Base-by-base conservation (phyloP, 2,888 invertebrate species). In the Cartodere bifasciata region DNA sequence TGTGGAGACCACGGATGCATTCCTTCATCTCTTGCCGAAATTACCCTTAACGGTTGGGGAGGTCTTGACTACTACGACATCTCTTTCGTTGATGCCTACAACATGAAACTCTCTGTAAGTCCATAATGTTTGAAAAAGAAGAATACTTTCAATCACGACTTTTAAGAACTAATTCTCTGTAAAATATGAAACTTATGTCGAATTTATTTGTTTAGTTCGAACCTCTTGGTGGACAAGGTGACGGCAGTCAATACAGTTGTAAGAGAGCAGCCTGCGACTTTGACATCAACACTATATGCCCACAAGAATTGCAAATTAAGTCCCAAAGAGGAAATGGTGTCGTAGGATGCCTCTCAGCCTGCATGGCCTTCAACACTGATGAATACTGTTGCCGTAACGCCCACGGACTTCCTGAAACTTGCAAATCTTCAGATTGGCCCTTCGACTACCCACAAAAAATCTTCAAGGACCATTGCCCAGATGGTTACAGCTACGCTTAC, bases 401-500 rank as follows among this genome's bases (percentile, higher is more conserved):
- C 0, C 55, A 60, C 37, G 47, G 49, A 10, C 50, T 41, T 3
- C 63, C 65, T 2, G 47, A 58, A 23, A 62, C 56, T 3, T 67
- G 67, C 44, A 49, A 52, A 20, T 43, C 54, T 23, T 37, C 42
- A 9, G 42, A 50, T 34, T 56, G 58, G 59, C 48, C 55, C 1
- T 39, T 44, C 21, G 40, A 60, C 33, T 64, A 62, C 40, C 58
- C 64, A 1, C 35, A 22, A 31, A n/a, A n/a, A n/a, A 55, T 53
- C 31, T 65, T 67, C 50, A 67, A 67, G 42, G 36, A 44, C 1
- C 48, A 54, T 7, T 68, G 68, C 42, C 67, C 68, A 2, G 59
- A 62, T 32, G 67, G 66, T 6, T 67, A 67, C 50, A 63, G 63
- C 34, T 68, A 67, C 40, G 64, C 65, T 10, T 67, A 67, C 40